Conservation (phyloP, 2,113 vertebrate species). For the Canis aureus region DNA sequence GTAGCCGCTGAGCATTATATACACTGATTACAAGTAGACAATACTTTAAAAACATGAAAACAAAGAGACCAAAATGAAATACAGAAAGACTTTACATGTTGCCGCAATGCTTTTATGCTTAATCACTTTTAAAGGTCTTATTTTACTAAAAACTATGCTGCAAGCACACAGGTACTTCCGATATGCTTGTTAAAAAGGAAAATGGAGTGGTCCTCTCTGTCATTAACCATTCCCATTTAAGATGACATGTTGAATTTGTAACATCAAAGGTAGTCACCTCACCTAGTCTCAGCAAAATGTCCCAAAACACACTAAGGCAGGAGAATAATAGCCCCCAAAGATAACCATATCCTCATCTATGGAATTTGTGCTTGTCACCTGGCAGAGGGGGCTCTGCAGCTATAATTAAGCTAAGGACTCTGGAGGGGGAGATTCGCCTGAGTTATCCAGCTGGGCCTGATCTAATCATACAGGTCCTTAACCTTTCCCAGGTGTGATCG, state of each 20-base stretch:
- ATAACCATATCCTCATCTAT: not conserved
- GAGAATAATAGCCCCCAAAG: not conserved
- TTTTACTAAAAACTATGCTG: not conserved
- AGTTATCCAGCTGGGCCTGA: not conserved
- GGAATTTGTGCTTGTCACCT: not conserved
- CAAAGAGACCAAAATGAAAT: constrained; percentile 36
- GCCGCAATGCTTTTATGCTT: not conserved
- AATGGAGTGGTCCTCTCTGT: not conserved
- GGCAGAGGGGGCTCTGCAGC: not conserved
- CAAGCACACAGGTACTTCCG: not conserved
- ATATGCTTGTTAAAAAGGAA: not conserved
- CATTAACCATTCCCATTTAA: constrained; percentile 20
- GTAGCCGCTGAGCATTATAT: not conserved
- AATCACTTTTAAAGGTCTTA: not conserved
- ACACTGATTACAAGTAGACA: not conserved
- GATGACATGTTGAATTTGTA: not conserved
- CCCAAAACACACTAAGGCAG: not conserved
- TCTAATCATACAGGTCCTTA: not conserved
- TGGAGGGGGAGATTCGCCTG: not conserved
- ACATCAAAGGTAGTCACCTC: constrained; percentile 24
- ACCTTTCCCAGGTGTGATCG: not conserved
- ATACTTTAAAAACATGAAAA: not conserved
- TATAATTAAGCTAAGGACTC: not conserved
- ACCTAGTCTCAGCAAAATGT: constrained; percentile 34
- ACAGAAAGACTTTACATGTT: not conserved